phyloP scores from a whole-genome alignment of 2,797 vertebrate species.

The Chlorospingus semifuscus region DNA sequence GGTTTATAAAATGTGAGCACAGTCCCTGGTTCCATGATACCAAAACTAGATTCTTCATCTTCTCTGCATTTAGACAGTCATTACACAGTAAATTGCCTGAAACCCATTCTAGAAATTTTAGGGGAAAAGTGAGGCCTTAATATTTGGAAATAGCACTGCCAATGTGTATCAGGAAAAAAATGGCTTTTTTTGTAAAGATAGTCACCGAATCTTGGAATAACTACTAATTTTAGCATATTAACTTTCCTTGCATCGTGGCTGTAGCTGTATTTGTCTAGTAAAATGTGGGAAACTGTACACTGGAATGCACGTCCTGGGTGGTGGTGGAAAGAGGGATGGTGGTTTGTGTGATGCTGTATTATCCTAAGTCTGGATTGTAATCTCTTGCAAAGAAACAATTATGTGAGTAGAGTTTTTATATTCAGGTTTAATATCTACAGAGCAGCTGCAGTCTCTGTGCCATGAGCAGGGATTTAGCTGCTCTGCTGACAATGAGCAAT shows the following conservation, averaged over 20 bases:
- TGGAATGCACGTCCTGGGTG: neutral
- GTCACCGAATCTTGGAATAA: neutral
- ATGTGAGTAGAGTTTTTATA: neutral
- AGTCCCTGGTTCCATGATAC: neutral
- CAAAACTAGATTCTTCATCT: neutral
- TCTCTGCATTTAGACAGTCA: neutral
- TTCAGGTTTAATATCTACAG: neutral
- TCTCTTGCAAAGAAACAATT: neutral
- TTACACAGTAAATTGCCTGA: neutral
- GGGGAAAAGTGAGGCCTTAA: neutral
- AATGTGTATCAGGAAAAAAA: neutral
- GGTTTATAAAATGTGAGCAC: neutral
- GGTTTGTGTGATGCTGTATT: neutral
- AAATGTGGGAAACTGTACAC: neutral
- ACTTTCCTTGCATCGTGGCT: neutral
- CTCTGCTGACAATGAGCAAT: neutral
- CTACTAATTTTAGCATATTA: neutral
- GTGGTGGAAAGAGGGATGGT: neutral
- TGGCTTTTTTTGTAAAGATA: neutral
- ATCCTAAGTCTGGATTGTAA: neutral
- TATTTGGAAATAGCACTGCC: neutral
- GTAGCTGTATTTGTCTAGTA: neutral
- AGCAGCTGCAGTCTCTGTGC: neutral
- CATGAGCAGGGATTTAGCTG: neutral
- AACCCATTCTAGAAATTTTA: neutral